phyloP scores from a whole-genome alignment of 2,113 vertebrate species.

The Callocephalon fimbriatum region DNA sequence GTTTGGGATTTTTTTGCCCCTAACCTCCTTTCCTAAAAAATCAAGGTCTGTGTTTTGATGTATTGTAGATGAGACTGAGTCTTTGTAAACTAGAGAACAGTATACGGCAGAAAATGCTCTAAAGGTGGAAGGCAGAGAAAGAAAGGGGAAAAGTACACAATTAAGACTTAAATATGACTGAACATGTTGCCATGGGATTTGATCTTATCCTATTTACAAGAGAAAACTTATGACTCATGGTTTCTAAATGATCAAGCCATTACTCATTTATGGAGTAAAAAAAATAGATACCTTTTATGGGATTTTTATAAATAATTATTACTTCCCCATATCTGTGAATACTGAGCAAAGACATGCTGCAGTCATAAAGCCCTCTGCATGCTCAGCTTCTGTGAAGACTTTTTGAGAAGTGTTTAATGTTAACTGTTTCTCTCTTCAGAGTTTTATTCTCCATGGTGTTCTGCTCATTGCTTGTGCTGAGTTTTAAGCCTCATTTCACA shows the following conservation, averaged over 20 bases:
- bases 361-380: neutral
- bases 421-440: neutral
- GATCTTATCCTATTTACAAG: slow-evolving; percentile 69
- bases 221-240: slow-evolving; percentile 72
- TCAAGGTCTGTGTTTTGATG: neutral
- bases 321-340: slow-evolving; percentile 44
- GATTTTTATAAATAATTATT: slow-evolving; percentile 61
- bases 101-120: neutral
- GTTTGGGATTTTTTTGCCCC: neutral
- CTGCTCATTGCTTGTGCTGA: neutral
- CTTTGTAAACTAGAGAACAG: neutral
- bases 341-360: neutral
- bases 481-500: neutral
- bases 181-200: slow-evolving; percentile 53
- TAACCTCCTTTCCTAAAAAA: neutral
- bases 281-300: slow-evolving; percentile 69
- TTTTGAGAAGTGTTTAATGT: neutral
- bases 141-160: neutral
- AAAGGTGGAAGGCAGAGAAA: neutral
- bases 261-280: slow-evolving; percentile 64
- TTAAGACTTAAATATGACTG: slow-evolving; percentile 56
- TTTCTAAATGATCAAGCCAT: slow-evolving; percentile 67
- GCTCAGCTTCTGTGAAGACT: neutral
- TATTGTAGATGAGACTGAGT: neutral
- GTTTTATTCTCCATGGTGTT: neutral